These are phyloP conservation scores for Lathamus discolor DNA, from an alignment of 2,113 vertebrate species.

Conservation along the genomic window DNA sequence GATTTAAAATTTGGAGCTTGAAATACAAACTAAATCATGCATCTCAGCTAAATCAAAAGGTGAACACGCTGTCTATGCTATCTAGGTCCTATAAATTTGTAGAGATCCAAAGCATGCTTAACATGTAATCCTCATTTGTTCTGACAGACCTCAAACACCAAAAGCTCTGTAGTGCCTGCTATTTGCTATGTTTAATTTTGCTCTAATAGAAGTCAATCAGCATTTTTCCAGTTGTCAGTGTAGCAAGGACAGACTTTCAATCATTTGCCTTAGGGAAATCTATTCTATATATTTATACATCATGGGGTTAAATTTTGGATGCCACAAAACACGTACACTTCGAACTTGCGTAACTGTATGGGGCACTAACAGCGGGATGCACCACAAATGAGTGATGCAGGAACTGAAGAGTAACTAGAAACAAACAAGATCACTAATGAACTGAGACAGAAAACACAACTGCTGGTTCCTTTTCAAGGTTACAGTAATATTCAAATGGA, in stretches of 20 bases:
- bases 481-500: not conserved
- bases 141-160: not conserved
- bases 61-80: not conserved
- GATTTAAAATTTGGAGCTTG: not conserved
- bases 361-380: not conserved
- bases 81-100: not conserved
- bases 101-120: not conserved
- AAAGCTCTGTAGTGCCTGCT: not conserved
- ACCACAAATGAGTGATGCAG: not conserved
- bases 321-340: not conserved
- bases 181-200: not conserved
- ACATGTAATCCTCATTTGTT: not conserved
- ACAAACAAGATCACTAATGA: slow-evolving; percentile 21
- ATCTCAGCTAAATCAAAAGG: not conserved
- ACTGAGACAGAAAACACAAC: not conserved
- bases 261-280: not conserved
- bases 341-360: not conserved
- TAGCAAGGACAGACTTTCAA: not conserved
- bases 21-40: not conserved
- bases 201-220: not conserved
- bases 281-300: not conserved
- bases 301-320: not conserved
- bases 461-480: slow-evolving; percentile 28
- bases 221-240: not conserved
- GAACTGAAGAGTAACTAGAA: not conserved